A percentile compares a stretch with the other conserved stretches of the same genome.
These are phyloP conservation scores for Neuroscelio doddi DNA, from an alignment of 2,888 invertebrate species.

Conservation along the genomic window DNA sequence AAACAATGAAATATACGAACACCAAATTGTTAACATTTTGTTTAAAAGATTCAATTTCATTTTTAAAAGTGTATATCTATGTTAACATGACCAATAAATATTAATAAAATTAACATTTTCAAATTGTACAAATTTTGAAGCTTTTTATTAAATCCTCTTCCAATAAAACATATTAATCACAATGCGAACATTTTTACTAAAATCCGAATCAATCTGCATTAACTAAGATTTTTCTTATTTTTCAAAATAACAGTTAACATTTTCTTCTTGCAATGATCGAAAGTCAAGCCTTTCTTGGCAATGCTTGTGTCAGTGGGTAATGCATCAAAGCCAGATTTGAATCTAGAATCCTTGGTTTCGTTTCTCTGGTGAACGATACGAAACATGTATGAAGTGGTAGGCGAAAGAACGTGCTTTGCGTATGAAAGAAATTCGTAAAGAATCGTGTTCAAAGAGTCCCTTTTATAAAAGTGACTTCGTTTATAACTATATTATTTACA, in stretches of 20 bases:
- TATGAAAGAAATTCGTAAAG: slow-evolving; percentile 48
- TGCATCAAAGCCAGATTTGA: slow-evolving; percentile 39
- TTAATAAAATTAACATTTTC: no score
- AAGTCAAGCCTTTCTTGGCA: slow-evolving; percentile 9
- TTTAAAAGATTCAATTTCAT: no score
- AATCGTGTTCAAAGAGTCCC: slow-evolving; percentile 48
- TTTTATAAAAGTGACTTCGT: slow-evolving; percentile 49
- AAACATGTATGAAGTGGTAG: slow-evolving; percentile 53
- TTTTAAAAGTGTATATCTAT: no score
- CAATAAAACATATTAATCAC: no score
- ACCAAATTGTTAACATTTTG: no score
- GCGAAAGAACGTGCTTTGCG: slow-evolving; percentile 51
- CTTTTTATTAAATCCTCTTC: no score
- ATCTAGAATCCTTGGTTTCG: slow-evolving; percentile 23
- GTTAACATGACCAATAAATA: no score
- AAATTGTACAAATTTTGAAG: no score
- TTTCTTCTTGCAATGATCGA: slow-evolving; percentile 2
- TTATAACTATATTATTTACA: slow-evolving; percentile 20
- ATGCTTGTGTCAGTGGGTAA: slow-evolving; percentile 16
- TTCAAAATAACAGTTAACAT: not conserved
- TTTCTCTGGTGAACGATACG: slow-evolving; percentile 41
- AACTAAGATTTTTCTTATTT: no score
- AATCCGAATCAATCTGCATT: not conserved
- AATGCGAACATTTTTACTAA: slow-evolving; percentile 4
- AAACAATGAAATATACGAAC: not conserved